Percentiles rank a stretch among this genome's conserved stretches.
phyloP scores from a whole-genome alignment of 2,888 invertebrate genomes.

The Mesoligia furuncula region DNA sequence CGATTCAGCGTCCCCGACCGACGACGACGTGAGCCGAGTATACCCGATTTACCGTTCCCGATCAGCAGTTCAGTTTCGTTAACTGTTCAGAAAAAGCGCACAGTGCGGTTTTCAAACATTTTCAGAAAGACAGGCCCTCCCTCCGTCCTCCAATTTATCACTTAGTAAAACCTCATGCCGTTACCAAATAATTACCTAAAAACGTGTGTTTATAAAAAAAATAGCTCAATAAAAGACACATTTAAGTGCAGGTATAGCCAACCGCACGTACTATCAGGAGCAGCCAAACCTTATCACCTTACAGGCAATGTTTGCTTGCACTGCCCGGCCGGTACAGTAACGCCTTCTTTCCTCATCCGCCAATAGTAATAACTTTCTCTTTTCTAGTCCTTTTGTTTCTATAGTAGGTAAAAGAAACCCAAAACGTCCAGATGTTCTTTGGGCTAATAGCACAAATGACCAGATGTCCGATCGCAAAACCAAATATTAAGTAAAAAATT shows the following conservation, averaged over 20 bases:
- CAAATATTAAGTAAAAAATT: too few relatives aligned
- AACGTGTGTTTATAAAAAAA: conserved; percentile 39
- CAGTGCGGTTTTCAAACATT: not conserved
- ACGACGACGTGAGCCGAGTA: not conserved
- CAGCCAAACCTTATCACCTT: too few relatives aligned
- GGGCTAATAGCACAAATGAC: too few relatives aligned
- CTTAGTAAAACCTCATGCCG: not conserved
- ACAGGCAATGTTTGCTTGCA: too few relatives aligned
- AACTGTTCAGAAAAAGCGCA: not conserved
- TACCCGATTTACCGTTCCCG: not conserved
- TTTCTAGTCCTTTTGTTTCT: too few relatives aligned
- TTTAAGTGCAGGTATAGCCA: conserved; percentile 48
- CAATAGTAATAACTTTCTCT: too few relatives aligned
- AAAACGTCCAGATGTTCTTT: too few relatives aligned
- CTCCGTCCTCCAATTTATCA: not conserved
- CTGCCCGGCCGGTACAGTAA: too few relatives aligned
- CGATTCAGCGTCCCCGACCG: not conserved
- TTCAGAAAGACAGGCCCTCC: not conserved
- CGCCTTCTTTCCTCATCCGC: too few relatives aligned
- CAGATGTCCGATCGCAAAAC: too few relatives aligned
- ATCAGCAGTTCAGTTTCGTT: not conserved
- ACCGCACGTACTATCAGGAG: too few relatives aligned
- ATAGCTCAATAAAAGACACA: conserved; percentile 47
- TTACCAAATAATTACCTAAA: conserved; percentile 5
- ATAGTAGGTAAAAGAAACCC: too few relatives aligned